These are phyloP conservation scores for Proisotoma minuta DNA, from an alignment of 2,888 invertebrate genomes.

Conservation along the genomic window DNA sequence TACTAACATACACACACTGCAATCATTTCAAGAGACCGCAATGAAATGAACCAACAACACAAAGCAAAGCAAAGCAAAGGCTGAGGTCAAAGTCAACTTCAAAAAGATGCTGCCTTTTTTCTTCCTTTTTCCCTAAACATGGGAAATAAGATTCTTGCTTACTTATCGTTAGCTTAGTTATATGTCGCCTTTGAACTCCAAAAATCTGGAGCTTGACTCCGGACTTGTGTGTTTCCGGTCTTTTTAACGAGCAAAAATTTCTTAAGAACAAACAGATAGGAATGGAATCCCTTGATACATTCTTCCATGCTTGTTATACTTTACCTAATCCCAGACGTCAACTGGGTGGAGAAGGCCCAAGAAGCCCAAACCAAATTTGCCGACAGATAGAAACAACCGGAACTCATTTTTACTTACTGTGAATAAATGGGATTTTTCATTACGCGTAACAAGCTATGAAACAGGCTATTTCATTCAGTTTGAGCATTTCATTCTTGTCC, in stretches of 20 bases:
- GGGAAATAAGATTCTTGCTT: too few species aligned
- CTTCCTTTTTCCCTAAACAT: too few species aligned
- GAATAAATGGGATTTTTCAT: constrained; percentile 17
- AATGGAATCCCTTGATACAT: neutral
- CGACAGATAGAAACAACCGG: constrained; percentile 6
- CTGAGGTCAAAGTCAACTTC: too few species aligned
- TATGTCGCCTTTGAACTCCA: neutral
- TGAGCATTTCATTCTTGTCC: neutral
- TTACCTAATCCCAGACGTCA: constrained; percentile 1
- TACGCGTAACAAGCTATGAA: constrained; percentile 18
- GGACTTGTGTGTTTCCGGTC: neutral
- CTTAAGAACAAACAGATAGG: neutral
- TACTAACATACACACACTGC: too few species aligned
- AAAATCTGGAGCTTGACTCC: constrained; percentile 1
- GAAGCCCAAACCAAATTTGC: neutral
- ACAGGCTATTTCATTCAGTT: neutral
- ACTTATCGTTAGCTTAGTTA: too few species aligned
- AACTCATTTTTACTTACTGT: constrained; percentile 11
- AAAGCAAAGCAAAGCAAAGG: too few species aligned
- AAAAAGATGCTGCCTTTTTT: too few species aligned
- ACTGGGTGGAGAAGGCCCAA: neutral
- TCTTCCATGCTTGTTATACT: neutral
- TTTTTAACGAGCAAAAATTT: constrained; percentile 1
- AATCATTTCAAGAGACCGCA: too few species aligned
- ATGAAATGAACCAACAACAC: too few species aligned